Evolutionary conservation across 2,113 vertebrate species (phyloP), one percentile per base, ranked within the genome.

Genomic region (Paratilapia polleni): DNA sequence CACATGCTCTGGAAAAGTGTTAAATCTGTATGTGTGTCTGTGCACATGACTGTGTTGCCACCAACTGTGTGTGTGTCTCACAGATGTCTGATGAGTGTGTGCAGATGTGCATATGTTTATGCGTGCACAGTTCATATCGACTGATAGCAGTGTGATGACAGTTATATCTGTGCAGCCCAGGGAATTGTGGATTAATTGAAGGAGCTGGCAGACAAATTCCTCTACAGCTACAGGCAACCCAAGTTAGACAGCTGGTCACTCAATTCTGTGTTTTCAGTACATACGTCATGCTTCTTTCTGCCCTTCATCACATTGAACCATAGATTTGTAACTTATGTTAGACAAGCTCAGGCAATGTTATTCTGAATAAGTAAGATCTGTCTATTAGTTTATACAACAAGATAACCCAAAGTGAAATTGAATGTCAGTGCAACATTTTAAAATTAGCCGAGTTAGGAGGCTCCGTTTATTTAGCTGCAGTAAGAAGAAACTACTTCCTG

Each of bases 151-250:
- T 83, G 64, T 83, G 88, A 85, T 78, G 82, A 80, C 89, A 81
- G 70, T 83, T 78, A 87, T 88, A 93, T 78, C 74, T 78, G 61
- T 64, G 80, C 73, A 88, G 87, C 80, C 83, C n/a, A 20, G 62
- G 91, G 90, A 94, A 89, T 88, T 86, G 87, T 83, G 85, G 82
- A 92, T 91, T 90, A 90, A 94, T 93, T 81, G 80, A 93, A 91
- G 73, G 24, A 74, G 64, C 85, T 76, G 73, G 64, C 86, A 83
- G 91, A 89, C 85, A 75, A 82, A 85, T 84, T 87, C 81, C 74
- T 84, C 68, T 49, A 54, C n/a, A 26, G 66, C 85, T 77, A 59
- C 85, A 89, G 85, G 84, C 80, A 85, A 77, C 78, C 52, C 20
- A 77, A 74, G 76, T 74, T 73, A 81, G 81, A 58, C 84, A 78